These are phyloP conservation scores for Lamproptera curius DNA, from an alignment of 2,888 invertebrate genomes.

Conservation along the genomic window DNA sequence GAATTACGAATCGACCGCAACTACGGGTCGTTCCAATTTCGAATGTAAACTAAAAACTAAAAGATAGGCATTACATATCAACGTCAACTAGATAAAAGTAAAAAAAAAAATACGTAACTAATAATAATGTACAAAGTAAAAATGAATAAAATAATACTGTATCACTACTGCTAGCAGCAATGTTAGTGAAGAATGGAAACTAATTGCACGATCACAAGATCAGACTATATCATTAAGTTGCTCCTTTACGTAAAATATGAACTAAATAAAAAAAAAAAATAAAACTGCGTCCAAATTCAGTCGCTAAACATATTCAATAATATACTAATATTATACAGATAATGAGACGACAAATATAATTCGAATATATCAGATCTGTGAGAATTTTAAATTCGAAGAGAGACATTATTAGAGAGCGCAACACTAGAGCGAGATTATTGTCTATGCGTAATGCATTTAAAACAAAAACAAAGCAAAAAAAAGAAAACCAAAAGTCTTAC, in stretches of 20 bases:
- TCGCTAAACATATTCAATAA: conserved; percentile 3
- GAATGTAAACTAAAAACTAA: conserved; percentile 13
- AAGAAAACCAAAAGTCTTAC: too few relatives aligned
- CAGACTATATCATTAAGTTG: conserved; percentile 12
- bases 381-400: conserved; percentile 36
- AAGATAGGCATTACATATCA: conserved; percentile 33
- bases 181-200: conserved; percentile 44
- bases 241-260: conserved; percentile 4
- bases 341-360: background rate
- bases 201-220: conserved; percentile 28
- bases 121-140: conserved; percentile 65
- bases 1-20: conserved; percentile 23
- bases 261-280: conserved; percentile 2
- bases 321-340: background rate
- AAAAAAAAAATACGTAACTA: conserved; percentile 43
- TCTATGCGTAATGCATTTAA: conserved; percentile 49
- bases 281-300: conserved; percentile 8
- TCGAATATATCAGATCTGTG: conserved; percentile 7
- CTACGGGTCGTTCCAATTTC: conserved; percentile 21
- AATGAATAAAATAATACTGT: conserved; percentile 74
- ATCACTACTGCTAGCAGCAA: conserved; percentile 65
- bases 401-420: conserved; percentile 64
- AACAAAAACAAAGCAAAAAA: too few relatives aligned
- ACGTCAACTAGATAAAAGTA: conserved; percentile 41
- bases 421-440: conserved; percentile 52